Evolutionary conservation across 2,797 vertebrate genomes (phyloP).

Genomic region (Florisuga fusca): DNA sequence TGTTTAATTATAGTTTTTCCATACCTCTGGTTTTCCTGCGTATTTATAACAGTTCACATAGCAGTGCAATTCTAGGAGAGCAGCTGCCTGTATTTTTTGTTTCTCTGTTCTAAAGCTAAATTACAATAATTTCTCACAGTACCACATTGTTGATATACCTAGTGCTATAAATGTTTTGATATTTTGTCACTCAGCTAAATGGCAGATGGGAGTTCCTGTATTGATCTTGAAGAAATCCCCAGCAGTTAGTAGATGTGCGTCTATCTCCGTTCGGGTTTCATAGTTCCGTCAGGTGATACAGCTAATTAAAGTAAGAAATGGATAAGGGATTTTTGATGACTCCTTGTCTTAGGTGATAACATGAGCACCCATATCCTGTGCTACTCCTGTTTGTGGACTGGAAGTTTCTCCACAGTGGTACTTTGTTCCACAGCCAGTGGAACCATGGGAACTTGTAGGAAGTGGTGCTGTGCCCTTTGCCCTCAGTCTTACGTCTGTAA

Average conservation of each 20-base stretch:
- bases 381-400: not conserved
- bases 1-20: conserved; percentile 37
- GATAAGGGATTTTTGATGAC: not conserved
- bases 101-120: not conserved
- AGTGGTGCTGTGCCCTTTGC: not conserved
- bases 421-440: not conserved
- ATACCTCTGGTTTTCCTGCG: not conserved
- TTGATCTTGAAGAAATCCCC: not conserved
- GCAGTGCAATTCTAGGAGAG: not conserved
- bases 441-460: not conserved
- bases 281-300: not conserved
- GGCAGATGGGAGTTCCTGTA: not conserved
- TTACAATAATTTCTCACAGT: not conserved
- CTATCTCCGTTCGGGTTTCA: conserved; percentile 6
- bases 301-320: not conserved
- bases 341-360: not conserved
- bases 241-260: not conserved
- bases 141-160: not conserved
- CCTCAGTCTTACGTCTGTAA: not conserved
- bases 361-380: not conserved
- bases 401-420: not conserved
- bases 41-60: not conserved
- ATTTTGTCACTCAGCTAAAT: conserved; percentile 6
- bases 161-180: not conserved
- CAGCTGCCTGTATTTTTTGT: not conserved